Percentiles rank a stretch among this genome's conserved stretches.
These are phyloP conservation scores for Catocala sponsa DNA, from an alignment of 2,888 invertebrate genomes.

Conservation along the genomic window DNA sequence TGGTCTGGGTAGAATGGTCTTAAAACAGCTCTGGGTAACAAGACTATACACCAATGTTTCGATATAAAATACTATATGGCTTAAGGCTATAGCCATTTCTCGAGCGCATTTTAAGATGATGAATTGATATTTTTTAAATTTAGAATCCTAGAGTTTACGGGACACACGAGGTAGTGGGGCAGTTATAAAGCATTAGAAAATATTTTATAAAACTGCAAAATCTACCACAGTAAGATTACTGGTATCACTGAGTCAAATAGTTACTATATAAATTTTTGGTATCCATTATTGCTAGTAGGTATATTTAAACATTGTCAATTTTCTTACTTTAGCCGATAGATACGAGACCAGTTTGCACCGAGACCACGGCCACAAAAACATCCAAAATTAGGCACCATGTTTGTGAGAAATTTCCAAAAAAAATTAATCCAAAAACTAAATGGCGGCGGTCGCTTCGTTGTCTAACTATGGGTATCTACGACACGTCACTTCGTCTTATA, in stretches of 20 bases:
- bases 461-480: constrained; percentile 48
- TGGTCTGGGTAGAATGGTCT: constrained; percentile 20
- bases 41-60: background rate
- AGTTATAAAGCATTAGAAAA: background rate
- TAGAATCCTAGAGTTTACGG: no score
- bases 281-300: constrained; percentile 3
- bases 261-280: constrained; percentile 12
- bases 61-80: no score
- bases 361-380: constrained; percentile 52
- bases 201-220: no score
- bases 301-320: background rate
- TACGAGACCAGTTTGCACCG: constrained; percentile 24
- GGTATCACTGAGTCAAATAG: constrained; percentile 1
- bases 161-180: no score
- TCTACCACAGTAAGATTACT: constrained; percentile 2
- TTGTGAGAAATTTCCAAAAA: constrained; percentile 51
- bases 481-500: constrained; percentile 46
- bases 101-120: no score
- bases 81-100: no score
- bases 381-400: constrained; percentile 70
- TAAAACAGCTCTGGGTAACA: no score
- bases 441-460: constrained; percentile 69
- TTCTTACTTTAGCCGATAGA: background rate
- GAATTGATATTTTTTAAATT: no score
- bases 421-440: constrained; percentile 54